Percentiles rank a stretch among this genome's conserved stretches.
Evolutionary conservation across 2,888 invertebrate species (phyloP).

Genomic region (Andricus quercusramuli): DNA sequence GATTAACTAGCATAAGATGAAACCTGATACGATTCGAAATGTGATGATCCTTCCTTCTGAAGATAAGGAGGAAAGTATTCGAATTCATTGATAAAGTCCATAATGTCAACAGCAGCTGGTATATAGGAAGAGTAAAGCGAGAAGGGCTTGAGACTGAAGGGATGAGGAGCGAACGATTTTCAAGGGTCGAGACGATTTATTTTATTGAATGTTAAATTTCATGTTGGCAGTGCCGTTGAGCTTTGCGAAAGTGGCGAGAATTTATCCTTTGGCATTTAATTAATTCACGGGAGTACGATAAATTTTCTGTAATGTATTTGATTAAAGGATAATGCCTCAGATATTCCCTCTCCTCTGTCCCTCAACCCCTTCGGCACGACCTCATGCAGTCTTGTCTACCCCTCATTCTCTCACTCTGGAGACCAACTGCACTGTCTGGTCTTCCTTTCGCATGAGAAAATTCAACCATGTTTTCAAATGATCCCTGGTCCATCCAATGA

Average conservation of each 20-base stretch:
- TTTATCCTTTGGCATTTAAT: slow-evolving; percentile 78
- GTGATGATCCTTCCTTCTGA: background rate
- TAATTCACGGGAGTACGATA: slow-evolving; percentile 77
- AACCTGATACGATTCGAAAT: slow-evolving; percentile 9
- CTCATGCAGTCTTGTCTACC: slow-evolving; percentile 41
- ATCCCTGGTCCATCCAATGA: background rate
- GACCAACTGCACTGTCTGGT: slow-evolving; percentile 39
- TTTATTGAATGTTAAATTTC: slow-evolving; percentile 77
- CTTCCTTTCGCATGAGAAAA: slow-evolving; percentile 40
- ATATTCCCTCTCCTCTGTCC: slow-evolving; percentile 65
- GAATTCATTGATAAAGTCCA: slow-evolving; percentile 20
- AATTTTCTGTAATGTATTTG: slow-evolving; percentile 78
- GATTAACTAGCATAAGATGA: too few relatives aligned
- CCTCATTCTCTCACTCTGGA: slow-evolving; percentile 39
- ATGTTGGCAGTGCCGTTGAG: slow-evolving; percentile 66
- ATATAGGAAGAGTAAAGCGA: slow-evolving; percentile 38
- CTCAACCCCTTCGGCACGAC: slow-evolving; percentile 35
- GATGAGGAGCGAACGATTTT: slow-evolving; percentile 60
- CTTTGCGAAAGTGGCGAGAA: slow-evolving; percentile 70
- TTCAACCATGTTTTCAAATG: background rate
- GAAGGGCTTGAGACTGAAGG: slow-evolving; percentile 34
- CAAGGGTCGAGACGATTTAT: slow-evolving; percentile 69
- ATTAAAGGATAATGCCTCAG: slow-evolving; percentile 78
- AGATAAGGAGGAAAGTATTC: background rate
- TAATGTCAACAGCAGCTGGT: slow-evolving; percentile 22